Evolutionary conservation across 1,140 invertebrate genomes (phyloP).

Genomic region (Pseudomyrmex cubaensis): DNA sequence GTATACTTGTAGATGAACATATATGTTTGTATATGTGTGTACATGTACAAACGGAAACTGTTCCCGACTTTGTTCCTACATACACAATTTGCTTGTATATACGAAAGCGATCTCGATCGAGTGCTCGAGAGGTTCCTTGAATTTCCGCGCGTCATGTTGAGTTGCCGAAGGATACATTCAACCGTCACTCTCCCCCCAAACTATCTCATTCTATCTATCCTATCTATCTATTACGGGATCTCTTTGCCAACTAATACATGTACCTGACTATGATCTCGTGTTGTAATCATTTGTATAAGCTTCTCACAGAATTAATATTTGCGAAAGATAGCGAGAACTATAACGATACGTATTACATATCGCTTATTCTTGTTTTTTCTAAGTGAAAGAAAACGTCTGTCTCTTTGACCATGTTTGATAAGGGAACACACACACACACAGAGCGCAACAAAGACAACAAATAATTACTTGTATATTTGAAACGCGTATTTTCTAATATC

Average conservation of each 20-base stretch:
- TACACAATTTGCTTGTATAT: background rate
- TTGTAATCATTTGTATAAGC: conserved; percentile 13
- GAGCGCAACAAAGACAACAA: background rate
- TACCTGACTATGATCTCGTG: conserved; percentile 17
- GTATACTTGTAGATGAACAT: background rate
- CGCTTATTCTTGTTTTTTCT: background rate
- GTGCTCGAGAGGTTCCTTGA: conserved; percentile 60
- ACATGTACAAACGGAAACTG: background rate
- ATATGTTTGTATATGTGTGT: background rate
- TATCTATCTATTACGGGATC: conserved; percentile 2
- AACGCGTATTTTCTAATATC: conserved; percentile 1
- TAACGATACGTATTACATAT: background rate
- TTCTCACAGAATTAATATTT: background rate
- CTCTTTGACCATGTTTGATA: background rate
- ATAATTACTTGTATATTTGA: conserved; percentile 28
- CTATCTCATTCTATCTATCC: conserved; percentile 25
- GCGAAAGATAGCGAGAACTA: too few species aligned
- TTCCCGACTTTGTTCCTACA: conserved; percentile 35
- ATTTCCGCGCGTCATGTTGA: conserved; percentile 49
- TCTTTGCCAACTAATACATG: background rate
- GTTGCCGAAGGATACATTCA: conserved; percentile 36
- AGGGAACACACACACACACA: too few species aligned
- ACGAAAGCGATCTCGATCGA: conserved; percentile 36
- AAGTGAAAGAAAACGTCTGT: background rate
- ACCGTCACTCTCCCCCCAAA: conserved; percentile 40